Evolutionary conservation across 1,140 invertebrate species (phyloP).

Genomic region (Macrotrachela quadricornifera): DNA sequence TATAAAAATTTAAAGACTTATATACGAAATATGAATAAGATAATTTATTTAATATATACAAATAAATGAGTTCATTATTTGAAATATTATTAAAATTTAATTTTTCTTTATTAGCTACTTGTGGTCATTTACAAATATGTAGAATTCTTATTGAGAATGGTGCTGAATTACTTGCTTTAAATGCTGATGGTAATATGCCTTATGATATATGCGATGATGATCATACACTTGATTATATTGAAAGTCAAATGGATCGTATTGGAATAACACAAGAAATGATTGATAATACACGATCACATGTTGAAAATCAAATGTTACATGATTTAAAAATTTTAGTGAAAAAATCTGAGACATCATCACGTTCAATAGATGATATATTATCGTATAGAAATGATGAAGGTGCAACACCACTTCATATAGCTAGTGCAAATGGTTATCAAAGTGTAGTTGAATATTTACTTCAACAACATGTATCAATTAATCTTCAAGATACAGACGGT

Average conservation of each 20-base stretch:
- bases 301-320: constrained; percentile 69
- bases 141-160: constrained; percentile 48
- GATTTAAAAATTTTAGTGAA: constrained; percentile 46
- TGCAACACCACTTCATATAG: constrained; percentile 50
- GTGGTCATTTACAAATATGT: constrained; percentile 73
- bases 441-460: constrained; percentile 82
- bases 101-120: constrained; percentile 45
- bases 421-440: constrained; percentile 85
- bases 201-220: constrained; percentile 99
- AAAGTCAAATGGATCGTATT: constrained; percentile 71
- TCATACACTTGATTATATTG: constrained; percentile 79
- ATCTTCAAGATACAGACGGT: constrained; percentile 68
- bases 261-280: constrained; percentile 52
- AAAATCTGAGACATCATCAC: background rate
- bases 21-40: too few species aligned
- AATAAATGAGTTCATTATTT: too few species aligned
- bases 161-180: constrained; percentile 87
- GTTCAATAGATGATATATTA: too few species aligned
- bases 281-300: constrained; percentile 70
- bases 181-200: constrained; percentile 98
- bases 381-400: too few species aligned
- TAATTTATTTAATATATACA: too few species aligned
- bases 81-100: too few species aligned
- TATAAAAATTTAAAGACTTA: too few species aligned
- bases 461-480: constrained; percentile 31